phyloP scores from a whole-genome alignment of 1,140 invertebrate genomes.

The Conus betulinus region DNA sequence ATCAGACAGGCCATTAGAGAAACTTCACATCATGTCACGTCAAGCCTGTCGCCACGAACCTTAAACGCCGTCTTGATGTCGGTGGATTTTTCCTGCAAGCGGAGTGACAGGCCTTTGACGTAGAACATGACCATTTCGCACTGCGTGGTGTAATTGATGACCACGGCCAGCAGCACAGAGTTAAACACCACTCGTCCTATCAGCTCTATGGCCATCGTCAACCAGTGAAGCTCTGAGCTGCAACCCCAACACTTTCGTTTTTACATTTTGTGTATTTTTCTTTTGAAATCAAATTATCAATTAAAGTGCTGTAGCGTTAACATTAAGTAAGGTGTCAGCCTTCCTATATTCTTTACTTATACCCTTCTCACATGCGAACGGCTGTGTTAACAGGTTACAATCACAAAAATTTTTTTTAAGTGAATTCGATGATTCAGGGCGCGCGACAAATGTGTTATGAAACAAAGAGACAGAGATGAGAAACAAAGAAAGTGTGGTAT shows the following conservation, averaged over 20 bases:
- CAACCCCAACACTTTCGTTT: background rate
- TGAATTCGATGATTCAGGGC: too few species aligned
- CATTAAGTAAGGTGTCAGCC: too few species aligned
- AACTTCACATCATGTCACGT: background rate
- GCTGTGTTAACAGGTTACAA: too few species aligned
- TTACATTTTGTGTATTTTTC: too few species aligned
- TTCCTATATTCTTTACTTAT: too few species aligned
- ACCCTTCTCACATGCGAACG: too few species aligned
- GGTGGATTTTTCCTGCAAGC: slow-evolving; percentile 73
- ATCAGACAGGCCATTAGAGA: background rate
- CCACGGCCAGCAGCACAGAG: slow-evolving; percentile 71
- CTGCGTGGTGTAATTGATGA: slow-evolving; percentile 75
- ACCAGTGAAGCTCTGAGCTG: slow-evolving; percentile 60
- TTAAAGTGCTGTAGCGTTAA: too few species aligned
- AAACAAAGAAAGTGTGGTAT: too few species aligned
- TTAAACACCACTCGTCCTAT: slow-evolving; percentile 69
- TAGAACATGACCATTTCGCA: slow-evolving; percentile 75
- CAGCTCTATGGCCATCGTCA: slow-evolving; percentile 66
- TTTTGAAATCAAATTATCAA: too few species aligned
- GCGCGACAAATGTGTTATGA: too few species aligned
- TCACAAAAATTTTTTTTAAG: too few species aligned
- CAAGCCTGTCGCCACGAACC: slow-evolving; percentile 51
- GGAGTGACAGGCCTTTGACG: slow-evolving; percentile 67
- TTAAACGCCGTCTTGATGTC: slow-evolving; percentile 75
- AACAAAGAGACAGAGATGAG: too few species aligned